These are phyloP conservation scores for Timema podura DNA, from an alignment of 2,888 invertebrate genomes.

Conservation along the genomic window DNA sequence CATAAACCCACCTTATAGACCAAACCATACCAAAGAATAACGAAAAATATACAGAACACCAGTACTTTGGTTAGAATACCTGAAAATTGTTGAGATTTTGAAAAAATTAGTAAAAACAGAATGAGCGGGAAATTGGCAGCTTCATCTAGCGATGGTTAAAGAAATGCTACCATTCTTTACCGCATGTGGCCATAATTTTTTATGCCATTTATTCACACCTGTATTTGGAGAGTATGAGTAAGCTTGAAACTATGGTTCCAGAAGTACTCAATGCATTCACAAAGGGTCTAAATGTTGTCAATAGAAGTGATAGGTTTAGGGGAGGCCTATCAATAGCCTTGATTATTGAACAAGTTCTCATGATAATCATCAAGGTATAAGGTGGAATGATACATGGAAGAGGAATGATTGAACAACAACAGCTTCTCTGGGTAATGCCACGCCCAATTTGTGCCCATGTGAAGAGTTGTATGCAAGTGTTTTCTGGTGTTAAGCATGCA, in stretches of 20 bases:
- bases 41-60: neutral
- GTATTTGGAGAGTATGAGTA: neutral
- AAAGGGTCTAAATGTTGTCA: constrained; percentile 12
- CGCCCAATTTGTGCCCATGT: constrained; percentile 11
- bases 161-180: constrained; percentile 13
- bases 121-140: constrained; percentile 3
- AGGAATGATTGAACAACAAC: constrained; percentile 12
- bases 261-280: neutral
- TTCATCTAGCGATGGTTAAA: neutral
- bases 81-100: constrained; percentile 10
- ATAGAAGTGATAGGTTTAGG: constrained; percentile 1
- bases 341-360: constrained; percentile 7
- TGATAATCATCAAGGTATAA: neutral
- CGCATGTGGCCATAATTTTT: constrained; percentile 10
- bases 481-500: constrained; percentile 11
- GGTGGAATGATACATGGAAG: constrained; percentile 14
- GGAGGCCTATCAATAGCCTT: constrained; percentile 1
- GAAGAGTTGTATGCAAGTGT: constrained; percentile 11
- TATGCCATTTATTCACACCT: neutral
- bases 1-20: neutral
- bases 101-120: neutral
- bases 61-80: constrained; percentile 6
- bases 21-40: neutral
- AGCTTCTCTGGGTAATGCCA: constrained; percentile 9
- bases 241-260: constrained; percentile 5